phyloP scores from a whole-genome alignment of 2,797 vertebrate species.

The Esox lucius region DNA sequence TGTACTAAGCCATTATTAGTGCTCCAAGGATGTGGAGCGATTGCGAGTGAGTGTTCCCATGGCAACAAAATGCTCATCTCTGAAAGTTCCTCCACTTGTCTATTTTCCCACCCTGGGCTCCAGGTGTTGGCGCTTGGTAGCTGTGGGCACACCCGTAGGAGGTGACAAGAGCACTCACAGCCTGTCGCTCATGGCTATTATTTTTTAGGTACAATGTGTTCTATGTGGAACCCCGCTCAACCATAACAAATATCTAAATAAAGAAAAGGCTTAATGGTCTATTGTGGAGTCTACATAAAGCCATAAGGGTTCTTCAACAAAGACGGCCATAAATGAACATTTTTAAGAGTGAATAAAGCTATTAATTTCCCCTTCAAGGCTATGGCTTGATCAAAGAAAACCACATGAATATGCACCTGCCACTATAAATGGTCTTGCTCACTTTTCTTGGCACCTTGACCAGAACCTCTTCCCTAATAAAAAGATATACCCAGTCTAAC shows the following conservation, averaged over 20 bases:
- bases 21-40: too few species aligned
- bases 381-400: neutral
- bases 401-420: neutral
- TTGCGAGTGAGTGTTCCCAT: conserved; percentile 66
- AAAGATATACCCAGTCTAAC: neutral
- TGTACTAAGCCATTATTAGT: too few species aligned
- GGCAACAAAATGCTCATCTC: conserved; percentile 64
- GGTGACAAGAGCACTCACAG: neutral
- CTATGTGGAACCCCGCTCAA: neutral
- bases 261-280: neutral
- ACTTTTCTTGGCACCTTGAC: neutral
- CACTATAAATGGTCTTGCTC: neutral
- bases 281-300: neutral
- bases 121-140: neutral
- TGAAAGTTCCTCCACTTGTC: conserved; percentile 63
- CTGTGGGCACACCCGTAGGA: neutral
- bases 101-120: conserved; percentile 37
- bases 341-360: neutral
- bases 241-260: too few species aligned
- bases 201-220: neutral
- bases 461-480: neutral
- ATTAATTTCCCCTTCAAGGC: neutral
- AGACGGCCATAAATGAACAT: neutral
- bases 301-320: neutral
- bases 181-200: neutral